Evolutionary conservation across 1,140 invertebrate species (phyloP).

Genomic region (Sitophilus oryzae): DNA sequence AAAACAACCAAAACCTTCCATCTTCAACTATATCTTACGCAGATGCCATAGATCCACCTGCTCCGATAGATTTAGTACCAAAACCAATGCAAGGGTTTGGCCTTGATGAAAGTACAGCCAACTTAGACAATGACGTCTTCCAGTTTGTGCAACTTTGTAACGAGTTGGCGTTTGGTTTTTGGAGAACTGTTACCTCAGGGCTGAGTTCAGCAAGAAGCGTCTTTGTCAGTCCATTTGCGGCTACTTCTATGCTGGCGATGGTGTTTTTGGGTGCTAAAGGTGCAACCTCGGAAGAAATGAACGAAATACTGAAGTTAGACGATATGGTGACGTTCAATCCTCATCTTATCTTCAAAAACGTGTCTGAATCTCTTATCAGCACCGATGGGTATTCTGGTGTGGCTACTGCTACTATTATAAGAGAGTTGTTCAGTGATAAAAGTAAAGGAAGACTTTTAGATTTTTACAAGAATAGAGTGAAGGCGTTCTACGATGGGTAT

Average conservation of each 20-base stretch:
- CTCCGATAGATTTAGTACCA: constrained; percentile 49
- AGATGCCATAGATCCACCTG: constrained; percentile 22
- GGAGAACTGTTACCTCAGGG: constrained; percentile 62
- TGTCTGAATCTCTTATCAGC: constrained; percentile 69
- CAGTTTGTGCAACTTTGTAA: constrained; percentile 63
- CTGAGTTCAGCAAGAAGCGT: constrained; percentile 69
- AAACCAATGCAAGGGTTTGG: constrained; percentile 61
- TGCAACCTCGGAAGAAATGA: constrained; percentile 83
- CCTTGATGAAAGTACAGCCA: constrained; percentile 64
- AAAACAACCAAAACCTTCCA: constrained; percentile 4
- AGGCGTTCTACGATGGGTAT: constrained; percentile 77
- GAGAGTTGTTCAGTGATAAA: constrained; percentile 72
- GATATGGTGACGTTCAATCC: constrained; percentile 85
- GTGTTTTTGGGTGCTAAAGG: constrained; percentile 80
- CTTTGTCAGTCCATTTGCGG: constrained; percentile 77
- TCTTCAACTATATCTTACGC: constrained; percentile 15
- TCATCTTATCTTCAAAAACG: constrained; percentile 75
- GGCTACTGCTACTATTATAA: constrained; percentile 66
- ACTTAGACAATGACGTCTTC: constrained; percentile 49
- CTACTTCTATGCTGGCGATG: constrained; percentile 79
- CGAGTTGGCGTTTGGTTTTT: constrained; percentile 74
- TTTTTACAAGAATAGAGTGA: constrained; percentile 78
- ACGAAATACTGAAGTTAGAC: constrained; percentile 75
- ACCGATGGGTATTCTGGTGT: constrained; percentile 57
- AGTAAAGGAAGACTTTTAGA: constrained; percentile 69